Conservation (phyloP, 2,113 vertebrate genomes). For the Neogobius melanostomus region DNA sequence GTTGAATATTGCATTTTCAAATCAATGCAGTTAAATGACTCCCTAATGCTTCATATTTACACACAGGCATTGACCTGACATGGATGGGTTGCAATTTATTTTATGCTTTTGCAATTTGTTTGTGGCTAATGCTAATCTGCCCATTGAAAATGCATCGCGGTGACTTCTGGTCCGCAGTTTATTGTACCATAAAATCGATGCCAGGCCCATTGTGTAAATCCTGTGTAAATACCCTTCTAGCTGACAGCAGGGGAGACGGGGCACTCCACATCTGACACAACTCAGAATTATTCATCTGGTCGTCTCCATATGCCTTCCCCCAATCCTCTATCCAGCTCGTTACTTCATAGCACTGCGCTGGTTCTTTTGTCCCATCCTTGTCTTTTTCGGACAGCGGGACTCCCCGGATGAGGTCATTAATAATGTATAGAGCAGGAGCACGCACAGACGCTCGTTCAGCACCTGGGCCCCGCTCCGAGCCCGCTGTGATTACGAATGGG, state of each 20-base stretch:
- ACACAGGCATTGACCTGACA: no score
- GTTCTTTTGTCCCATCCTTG: conserved; percentile 17
- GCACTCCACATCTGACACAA: conserved; percentile 45
- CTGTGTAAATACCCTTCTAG: conserved; percentile 49
- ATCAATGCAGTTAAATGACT: no score
- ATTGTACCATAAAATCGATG: conserved; percentile 4
- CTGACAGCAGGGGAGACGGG: conserved; percentile 51
- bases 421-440: conserved; percentile 54
- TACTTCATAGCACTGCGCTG: conserved; percentile 20
- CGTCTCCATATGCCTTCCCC: conserved; percentile 45
- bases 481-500: conserved; percentile 43
- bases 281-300: conserved; percentile 61
- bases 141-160: background rate
- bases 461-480: conserved; percentile 45
- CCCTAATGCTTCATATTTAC: no score
- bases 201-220: conserved; percentile 26
- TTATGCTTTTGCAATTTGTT: background rate
- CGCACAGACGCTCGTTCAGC: conserved; percentile 32
- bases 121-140: background rate
- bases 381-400: conserved; percentile 53
- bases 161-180: background rate
- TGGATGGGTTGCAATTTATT: background rate
- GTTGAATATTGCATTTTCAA: no score
- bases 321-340: conserved; percentile 14
- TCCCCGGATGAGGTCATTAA: conserved; percentile 64